Conservation (phyloP, 2,888 invertebrate species). For the Penaeus monodon region DNA sequence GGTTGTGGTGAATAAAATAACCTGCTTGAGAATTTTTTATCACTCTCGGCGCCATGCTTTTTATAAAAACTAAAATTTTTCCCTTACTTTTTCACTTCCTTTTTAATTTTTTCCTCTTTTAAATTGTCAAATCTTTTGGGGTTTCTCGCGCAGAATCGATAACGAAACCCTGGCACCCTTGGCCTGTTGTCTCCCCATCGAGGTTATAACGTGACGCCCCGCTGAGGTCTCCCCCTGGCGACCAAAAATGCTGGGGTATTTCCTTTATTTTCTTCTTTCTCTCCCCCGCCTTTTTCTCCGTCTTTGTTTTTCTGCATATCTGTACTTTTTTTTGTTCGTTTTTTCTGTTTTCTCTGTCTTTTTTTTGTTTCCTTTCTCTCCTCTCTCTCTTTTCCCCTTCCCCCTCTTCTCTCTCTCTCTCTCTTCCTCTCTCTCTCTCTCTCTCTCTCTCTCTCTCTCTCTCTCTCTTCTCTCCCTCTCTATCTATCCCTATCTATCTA, state of each 20-base stretch:
- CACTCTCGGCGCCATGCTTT: no score
- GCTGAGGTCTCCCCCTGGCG: background rate
- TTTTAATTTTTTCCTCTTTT: no score
- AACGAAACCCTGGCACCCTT: background rate
- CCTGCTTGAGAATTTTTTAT: no score
- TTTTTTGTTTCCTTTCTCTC: background rate
- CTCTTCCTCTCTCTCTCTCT: slow-evolving; percentile 1
- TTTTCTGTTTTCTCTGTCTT: background rate
- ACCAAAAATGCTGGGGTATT: background rate
- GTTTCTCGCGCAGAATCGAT: background rate
- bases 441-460: background rate
- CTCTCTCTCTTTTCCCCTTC: no score
- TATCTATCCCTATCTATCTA: background rate
- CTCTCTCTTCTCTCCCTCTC: background rate
- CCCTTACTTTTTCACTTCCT: no score
- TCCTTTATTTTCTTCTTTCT: background rate
- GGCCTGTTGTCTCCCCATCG: background rate
- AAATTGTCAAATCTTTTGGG: no score
- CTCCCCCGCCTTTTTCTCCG: background rate
- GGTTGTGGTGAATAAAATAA: no score
- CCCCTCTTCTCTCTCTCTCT: no score
- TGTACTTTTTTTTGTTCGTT: background rate
- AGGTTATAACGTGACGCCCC: background rate
- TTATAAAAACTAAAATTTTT: no score
- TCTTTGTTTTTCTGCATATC: background rate